Base-by-base conservation (phyloP, 2,113 vertebrate species). In the Meriones unguiculatus region DNA sequence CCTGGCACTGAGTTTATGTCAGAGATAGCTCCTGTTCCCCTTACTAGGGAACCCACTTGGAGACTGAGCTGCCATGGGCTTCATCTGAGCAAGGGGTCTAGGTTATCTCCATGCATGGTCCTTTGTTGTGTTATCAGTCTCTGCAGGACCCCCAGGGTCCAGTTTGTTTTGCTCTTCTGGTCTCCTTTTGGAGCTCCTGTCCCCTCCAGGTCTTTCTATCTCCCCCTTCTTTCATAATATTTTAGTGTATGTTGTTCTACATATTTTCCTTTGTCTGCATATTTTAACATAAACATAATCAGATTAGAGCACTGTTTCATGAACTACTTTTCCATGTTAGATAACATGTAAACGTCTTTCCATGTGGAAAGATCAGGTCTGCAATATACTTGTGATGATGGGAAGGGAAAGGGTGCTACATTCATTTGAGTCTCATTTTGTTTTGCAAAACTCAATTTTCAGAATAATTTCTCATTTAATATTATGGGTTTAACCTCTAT, bases 241-340 rank as follows among this genome's bases (percentile, higher is more conserved):
- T 88, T 92, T 88, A 17, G 5, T 95, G 30, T 81, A 32, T 80
- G 87, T 75, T 52, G 82, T 87, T 90, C 41, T 90, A 52, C 50
- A 76, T 73, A 32, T 8, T 90, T 96, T 91, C 70, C 67, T 65
- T 10, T 64, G 52, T 18, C 18, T 89, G 35, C 13, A 41, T 52
- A 78, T 57, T 77, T 94, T 86, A 75, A 94, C 2, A 91, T 84
- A 94, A 92, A 80, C 81, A 64, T 25, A 86, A 7, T 89, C n/a
- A 75, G 13, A 24, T 3, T 38, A 50, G n/a, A 69, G 62, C 28
- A 57, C 11, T 89, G 17, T 80, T 94, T 82, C 70, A 4, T 64
- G 87, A 96, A 82, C 8, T 73, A 5, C 3, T 87, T 96, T 93
- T 77, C 80, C 28, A 90, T 50, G 1, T 70, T 62, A 65, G 50